Evolutionary conservation across 2,113 vertebrate species (phyloP), one percentile per base, ranked within the genome.

Genomic region (Rallus limicola): DNA sequence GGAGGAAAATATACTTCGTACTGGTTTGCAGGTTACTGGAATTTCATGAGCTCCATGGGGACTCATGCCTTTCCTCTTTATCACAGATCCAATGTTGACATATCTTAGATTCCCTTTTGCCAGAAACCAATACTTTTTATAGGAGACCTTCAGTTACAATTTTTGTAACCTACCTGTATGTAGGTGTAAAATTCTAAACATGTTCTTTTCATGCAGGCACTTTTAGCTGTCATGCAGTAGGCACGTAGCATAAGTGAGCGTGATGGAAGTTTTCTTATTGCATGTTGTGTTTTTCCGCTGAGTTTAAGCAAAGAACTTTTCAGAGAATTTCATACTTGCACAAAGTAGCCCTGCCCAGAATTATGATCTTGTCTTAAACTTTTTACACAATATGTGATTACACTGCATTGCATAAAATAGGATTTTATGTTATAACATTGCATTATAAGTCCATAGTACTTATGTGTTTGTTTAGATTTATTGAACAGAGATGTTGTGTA

Each of bases 401-500:
- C 25, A 3, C 4, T 5, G 10, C 44, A 2, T 94, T 94, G 80
- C 83, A 87, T 92, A 56, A 94, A 95, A 46, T 38, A 69, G 55
- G 74, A 46, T 85, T 95, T 91, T 87, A 82, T 96, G 81, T 76
- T 90, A 89, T 79, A 48, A 76, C 53, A n/a, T 82, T 82, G 65
- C 88, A 94, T 29, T 85, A 6, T 55, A 58, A 82, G 86, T 95
- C 95, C 91, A 92, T 71, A 95, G 94, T 93, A 93, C 88, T 88
- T 62, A 69, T 78, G 69, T 92, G 84, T 91, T 88, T 92, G 77
- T 94, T 90, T 89, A 55, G 93, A 94, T 96, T 92, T 96, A 95
- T 88, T 93, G 95, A 95, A 87, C 90, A 76, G 65, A 31, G 77
- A 25, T 65, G 56, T 94, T 96, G 93, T 87, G 95, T 53, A 97